Conservation (phyloP, 2,113 vertebrate genomes). For the Aramus guarauna region DNA sequence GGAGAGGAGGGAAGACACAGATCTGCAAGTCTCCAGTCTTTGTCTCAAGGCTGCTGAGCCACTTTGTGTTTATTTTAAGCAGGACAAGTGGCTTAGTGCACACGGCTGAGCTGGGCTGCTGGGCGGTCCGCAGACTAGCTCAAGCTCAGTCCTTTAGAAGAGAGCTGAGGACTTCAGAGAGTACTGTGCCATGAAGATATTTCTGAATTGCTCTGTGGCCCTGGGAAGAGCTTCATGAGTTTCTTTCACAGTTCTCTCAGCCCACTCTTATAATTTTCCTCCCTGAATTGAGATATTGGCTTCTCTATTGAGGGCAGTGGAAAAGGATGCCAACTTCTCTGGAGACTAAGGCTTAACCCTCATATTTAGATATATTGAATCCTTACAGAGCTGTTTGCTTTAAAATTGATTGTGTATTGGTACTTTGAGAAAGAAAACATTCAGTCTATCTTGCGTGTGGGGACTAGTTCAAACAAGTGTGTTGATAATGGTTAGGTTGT, state of each 20-base stretch:
- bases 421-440: neutral
- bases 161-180: neutral
- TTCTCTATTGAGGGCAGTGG: neutral
- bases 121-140: neutral
- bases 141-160: neutral
- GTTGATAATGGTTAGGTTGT: neutral
- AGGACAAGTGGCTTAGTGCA: neutral
- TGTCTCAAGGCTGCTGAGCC: neutral
- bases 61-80: neutral
- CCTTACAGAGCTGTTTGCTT: neutral
- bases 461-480: neutral
- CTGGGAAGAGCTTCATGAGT: neutral
- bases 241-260: neutral
- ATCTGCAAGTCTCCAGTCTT: neutral
- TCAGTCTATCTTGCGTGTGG: neutral
- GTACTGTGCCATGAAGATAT: fast-evolving
- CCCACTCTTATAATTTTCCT: neutral
- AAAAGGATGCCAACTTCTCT: neutral
- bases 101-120: neutral
- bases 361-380: neutral
- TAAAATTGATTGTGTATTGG: neutral
- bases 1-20: neutral
- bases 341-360: neutral
- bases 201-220: neutral
- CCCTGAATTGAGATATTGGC: neutral